A percentile compares a stretch with the other conserved stretches of the same genome.
Evolutionary conservation across 1,140 invertebrate genomes (phyloP).

Genomic region (Pachyrhynchus sulphureomaculatus): DNA sequence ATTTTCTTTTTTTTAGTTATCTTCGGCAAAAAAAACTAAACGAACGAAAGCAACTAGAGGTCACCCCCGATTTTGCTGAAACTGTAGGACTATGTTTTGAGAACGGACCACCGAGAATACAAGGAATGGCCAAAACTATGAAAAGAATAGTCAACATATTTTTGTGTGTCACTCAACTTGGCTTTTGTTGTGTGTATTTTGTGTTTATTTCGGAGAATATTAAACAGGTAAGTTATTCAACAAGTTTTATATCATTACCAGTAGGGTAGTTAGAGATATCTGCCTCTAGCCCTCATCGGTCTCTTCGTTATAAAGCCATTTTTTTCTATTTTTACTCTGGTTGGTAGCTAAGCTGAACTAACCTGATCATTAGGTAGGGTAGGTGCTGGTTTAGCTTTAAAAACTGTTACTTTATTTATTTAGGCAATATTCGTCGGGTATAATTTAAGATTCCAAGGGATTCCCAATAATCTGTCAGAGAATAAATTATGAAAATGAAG

Average conservation of each 20-base stretch:
- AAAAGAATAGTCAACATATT: slow-evolving; percentile 72
- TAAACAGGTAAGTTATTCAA: slow-evolving; percentile 62
- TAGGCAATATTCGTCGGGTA: too few species aligned
- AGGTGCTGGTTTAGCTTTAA: too few species aligned
- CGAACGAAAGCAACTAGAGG: slow-evolving; percentile 54
- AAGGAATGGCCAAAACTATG: slow-evolving; percentile 62
- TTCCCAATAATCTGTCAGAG: too few species aligned
- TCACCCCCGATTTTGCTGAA: slow-evolving; percentile 70
- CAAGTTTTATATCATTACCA: not conserved
- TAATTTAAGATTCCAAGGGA: too few species aligned
- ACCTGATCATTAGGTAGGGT: too few species aligned
- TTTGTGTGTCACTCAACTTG: slow-evolving; percentile 87
- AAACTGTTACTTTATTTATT: too few species aligned
- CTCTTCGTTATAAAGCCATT: too few species aligned
- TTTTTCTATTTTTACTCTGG: too few species aligned
- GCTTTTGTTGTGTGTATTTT: slow-evolving; percentile 94
- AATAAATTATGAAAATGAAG: too few species aligned
- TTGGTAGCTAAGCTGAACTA: too few species aligned
- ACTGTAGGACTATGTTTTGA: slow-evolving; percentile 77
- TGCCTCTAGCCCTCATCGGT: too few species aligned
- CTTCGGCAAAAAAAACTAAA: slow-evolving; percentile 68
- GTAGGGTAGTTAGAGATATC: too few species aligned
- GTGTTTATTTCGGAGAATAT: slow-evolving; percentile 86
- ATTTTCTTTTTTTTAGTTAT: slow-evolving; percentile 56
- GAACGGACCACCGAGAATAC: slow-evolving; percentile 64